These are phyloP conservation scores for Cephus sareptanus DNA, from an alignment of 2,888 invertebrate genomes.

Conservation along the genomic window DNA sequence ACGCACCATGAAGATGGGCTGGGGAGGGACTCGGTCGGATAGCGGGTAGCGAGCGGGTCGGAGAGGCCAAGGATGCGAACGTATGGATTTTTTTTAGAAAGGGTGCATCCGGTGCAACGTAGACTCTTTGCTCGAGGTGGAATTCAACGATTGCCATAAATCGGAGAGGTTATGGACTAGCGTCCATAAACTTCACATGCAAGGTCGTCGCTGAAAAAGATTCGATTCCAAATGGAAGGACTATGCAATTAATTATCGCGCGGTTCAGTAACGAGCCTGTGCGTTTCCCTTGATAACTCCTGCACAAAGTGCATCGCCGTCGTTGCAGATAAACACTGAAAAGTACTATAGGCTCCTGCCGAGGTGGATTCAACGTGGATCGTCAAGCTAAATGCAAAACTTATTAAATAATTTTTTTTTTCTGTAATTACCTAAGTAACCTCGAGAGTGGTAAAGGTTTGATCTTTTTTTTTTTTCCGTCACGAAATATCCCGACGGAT, in stretches of 20 bases:
- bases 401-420: background rate
- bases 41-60: background rate
- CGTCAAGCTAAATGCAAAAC: background rate
- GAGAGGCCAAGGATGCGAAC: background rate
- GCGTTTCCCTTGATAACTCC: background rate
- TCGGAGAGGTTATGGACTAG: background rate
- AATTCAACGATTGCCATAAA: constrained; percentile 47
- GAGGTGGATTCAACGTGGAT: background rate
- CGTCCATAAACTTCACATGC: background rate
- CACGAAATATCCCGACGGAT: background rate
- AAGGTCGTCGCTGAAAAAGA: background rate
- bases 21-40: background rate
- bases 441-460: background rate
- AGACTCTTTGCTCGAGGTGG: constrained; percentile 40
- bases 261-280: background rate
- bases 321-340: background rate
- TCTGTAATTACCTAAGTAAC: background rate
- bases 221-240: background rate
- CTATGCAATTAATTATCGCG: background rate
- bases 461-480: background rate
- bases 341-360: background rate
- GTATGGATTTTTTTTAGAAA: background rate
- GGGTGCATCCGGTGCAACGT: background rate
- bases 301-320: background rate
- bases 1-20: background rate